Base-by-base conservation (phyloP, 2,797 vertebrate genomes). In the Nannoperca australis region DNA sequence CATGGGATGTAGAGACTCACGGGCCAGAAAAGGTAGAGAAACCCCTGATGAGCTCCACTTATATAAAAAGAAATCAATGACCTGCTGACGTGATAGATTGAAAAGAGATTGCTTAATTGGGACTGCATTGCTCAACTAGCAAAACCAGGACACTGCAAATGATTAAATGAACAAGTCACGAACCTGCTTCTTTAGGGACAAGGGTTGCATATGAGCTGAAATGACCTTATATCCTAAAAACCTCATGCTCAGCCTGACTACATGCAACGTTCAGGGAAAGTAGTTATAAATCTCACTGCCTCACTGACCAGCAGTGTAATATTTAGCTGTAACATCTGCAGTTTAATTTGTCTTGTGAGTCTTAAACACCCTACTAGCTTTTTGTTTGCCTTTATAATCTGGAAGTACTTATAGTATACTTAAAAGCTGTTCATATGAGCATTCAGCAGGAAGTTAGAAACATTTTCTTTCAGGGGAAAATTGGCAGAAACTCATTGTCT, bases 101-200 rank as follows among this genome's bases (percentile, higher is more conserved):
- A 89, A 82, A 78, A 73, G 77, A 67, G 63, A 76, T 79, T 73
- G 42, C 80, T 87, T 89, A 81, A 90, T 80, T 86, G 84, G 76
- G 68, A 62, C 78, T 67, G 68, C 64, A 65, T 36, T 85, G 82
- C 85, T 61, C 78, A 86, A 85, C 82, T 81, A 77, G 85, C 83
- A 86, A 87, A 89, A 90, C 72, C 81, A 82, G 84, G 73, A 70
- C 63, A 62, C 76, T 61, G 72, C 70, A 59, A 70, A 55, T 73
- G 85, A 89, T 61, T 76, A 60, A 81, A 62, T 0, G 13, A 76
- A 66, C 60, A 58, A 69, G 32, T 22, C 45, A 72, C 80, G 77
- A 84, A 82, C 71, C 59, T 54, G 69, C 67, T 61, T 73, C 77
- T 88, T 58, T 22, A 42, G 70, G 69, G 61, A 67, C 20, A 0